Evolutionary conservation across 92 coral and sea anemone species (phyloP).

Genomic region (Siderastrea radians): DNA sequence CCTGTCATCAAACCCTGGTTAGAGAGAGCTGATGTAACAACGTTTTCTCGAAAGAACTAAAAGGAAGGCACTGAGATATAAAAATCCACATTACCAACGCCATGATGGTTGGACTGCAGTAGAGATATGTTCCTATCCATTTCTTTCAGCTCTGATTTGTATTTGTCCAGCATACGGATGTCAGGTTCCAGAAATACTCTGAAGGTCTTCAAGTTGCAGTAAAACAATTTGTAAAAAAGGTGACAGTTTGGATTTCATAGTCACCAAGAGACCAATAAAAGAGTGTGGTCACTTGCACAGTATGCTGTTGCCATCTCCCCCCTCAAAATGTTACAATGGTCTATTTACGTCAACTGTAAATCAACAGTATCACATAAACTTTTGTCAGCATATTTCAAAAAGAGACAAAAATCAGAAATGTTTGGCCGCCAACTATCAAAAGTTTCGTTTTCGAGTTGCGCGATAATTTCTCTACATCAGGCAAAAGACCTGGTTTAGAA

Average conservation of each 20-base stretch:
- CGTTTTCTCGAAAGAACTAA: background rate
- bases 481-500: too few relatives aligned
- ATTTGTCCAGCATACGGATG: slow-evolving; percentile 79
- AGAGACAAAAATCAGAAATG: too few relatives aligned
- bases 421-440: too few relatives aligned
- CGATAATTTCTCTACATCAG: too few relatives aligned
- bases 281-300: too few relatives aligned
- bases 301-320: too few relatives aligned
- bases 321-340: too few relatives aligned
- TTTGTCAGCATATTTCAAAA: too few relatives aligned
- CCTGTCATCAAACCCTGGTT: background rate
- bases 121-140: slow-evolving; percentile 88
- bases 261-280: too few relatives aligned
- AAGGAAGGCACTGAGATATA: background rate
- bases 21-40: background rate
- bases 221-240: background rate
- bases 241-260: background rate
- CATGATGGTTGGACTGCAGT: slow-evolving; percentile 87
- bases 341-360: too few relatives aligned
- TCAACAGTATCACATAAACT: too few relatives aligned
- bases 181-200: slow-evolving; percentile 94
- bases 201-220: slow-evolving; percentile 81
- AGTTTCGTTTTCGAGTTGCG: too few relatives aligned
- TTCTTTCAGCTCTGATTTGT: slow-evolving; percentile 78
- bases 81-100: slow-evolving; percentile 73